Conservation (phyloP, 2,113 vertebrate genomes). For the Bujurquina vittata region DNA sequence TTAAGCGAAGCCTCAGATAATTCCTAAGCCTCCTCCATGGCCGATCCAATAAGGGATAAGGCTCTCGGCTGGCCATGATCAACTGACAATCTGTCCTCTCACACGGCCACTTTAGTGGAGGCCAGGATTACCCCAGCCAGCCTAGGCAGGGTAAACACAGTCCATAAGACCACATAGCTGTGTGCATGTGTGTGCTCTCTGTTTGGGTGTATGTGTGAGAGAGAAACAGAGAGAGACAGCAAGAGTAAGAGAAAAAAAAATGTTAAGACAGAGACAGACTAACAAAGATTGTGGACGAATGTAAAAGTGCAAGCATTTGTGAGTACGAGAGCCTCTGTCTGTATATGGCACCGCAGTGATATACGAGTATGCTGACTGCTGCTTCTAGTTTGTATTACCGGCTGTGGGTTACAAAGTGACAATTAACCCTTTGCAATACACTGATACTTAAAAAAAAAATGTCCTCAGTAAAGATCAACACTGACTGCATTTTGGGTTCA, state of each 20-base stretch:
- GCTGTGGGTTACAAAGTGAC: no score
- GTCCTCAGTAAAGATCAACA: no score
- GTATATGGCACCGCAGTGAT: not conserved
- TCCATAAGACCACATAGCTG: conserved; percentile 51
- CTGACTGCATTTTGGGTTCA: no score
- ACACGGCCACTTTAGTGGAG: conserved; percentile 86
- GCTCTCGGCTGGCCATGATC: conserved; percentile 88
- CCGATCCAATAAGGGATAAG: conserved; percentile 95
- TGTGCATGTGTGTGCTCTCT: conserved; percentile 5
- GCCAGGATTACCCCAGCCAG: conserved; percentile 82
- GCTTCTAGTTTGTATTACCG: not conserved
- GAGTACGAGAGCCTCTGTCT: not conserved
- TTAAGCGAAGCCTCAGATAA: conserved; percentile 93
- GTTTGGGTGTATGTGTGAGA: not conserved
- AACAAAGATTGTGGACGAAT: not conserved
- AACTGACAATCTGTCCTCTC: conserved; percentile 90
- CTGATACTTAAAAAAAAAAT: no score
- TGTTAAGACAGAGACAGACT: not conserved
- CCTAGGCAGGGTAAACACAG: conserved; percentile 61
- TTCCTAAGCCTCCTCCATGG: conserved; percentile 95
- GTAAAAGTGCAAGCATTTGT: not conserved
- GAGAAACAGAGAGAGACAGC: not conserved
- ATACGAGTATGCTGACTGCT: not conserved
- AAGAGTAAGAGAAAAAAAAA: not conserved
- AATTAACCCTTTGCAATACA: no score